phyloP scores from a whole-genome alignment of 2,888 invertebrate species.

The Frankliniella fusca region DNA sequence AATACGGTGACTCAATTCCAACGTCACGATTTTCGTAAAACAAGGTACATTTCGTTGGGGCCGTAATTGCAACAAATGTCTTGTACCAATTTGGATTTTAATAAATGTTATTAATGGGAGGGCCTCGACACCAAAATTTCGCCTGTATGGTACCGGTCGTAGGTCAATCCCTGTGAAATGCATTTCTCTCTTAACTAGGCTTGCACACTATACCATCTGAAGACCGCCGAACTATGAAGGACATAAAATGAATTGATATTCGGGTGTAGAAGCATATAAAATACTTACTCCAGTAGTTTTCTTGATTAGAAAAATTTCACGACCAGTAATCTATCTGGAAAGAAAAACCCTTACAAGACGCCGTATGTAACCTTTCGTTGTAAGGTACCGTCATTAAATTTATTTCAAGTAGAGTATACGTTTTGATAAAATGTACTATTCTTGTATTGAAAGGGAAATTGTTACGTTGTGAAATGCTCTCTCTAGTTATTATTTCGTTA shows the following conservation, averaged over 20 bases:
- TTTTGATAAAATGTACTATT: constrained; percentile 13
- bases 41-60: not conserved
- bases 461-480: not conserved
- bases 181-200: not conserved
- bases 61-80: too few species aligned
- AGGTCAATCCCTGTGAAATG: not conserved
- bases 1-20: not conserved
- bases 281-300: too few species aligned
- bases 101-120: not conserved
- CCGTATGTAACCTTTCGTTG: not conserved
- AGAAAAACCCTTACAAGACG: not conserved
- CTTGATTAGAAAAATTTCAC: not conserved
- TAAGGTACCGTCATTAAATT: constrained; percentile 6
- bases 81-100: not conserved
- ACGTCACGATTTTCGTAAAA: not conserved
- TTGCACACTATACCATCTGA: too few species aligned
- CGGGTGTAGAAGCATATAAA: too few species aligned
- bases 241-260: too few species aligned
- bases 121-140: not conserved
- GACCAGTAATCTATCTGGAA: constrained; percentile 3
- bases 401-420: constrained; percentile 17
- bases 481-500: not conserved
- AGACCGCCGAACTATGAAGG: too few species aligned
- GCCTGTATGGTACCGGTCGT: constrained; percentile 2
- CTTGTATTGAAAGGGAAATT: constrained; percentile 1